Evolutionary conservation across 2,113 vertebrate species (phyloP).

Genomic region (Dromas ardeola): DNA sequence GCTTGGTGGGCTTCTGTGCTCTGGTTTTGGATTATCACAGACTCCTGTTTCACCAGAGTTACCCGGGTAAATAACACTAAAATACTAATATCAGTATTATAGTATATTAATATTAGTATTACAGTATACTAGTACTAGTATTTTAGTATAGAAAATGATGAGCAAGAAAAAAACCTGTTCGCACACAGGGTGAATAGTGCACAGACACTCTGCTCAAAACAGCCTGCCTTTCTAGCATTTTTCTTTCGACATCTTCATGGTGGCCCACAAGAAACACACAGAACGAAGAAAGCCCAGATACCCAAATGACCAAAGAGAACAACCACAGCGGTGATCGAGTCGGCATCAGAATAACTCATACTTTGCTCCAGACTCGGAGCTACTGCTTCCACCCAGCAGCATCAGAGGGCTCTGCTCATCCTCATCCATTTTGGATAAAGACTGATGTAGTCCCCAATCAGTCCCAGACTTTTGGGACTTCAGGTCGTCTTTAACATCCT

Average conservation of each 20-base stretch:
- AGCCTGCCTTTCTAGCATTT: neutral
- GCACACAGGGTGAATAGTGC: neutral
- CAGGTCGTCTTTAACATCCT: neutral
- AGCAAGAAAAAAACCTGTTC: neutral
- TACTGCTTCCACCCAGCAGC: neutral
- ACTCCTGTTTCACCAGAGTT: neutral
- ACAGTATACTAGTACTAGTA: neutral
- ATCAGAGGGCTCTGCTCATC: neutral
- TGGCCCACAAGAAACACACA: neutral
- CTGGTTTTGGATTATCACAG: neutral
- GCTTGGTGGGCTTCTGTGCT: neutral
- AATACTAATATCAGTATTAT: neutral
- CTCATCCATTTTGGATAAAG: neutral
- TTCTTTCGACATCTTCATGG: neutral
- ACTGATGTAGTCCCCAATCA: neutral
- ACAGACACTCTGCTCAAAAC: neutral
- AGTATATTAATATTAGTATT: neutral
- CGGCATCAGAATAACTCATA: neutral
- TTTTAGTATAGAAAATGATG: neutral
- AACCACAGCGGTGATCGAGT: neutral
- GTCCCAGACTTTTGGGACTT: neutral
- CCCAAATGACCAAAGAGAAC: neutral
- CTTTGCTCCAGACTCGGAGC: neutral
- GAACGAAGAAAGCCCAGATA: neutral
- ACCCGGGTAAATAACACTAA: neutral